Evolutionary conservation across 1,140 invertebrate species (phyloP), one percentile per base, ranked within the genome.

Genomic region (Drosophila punjabiensis): DNA sequence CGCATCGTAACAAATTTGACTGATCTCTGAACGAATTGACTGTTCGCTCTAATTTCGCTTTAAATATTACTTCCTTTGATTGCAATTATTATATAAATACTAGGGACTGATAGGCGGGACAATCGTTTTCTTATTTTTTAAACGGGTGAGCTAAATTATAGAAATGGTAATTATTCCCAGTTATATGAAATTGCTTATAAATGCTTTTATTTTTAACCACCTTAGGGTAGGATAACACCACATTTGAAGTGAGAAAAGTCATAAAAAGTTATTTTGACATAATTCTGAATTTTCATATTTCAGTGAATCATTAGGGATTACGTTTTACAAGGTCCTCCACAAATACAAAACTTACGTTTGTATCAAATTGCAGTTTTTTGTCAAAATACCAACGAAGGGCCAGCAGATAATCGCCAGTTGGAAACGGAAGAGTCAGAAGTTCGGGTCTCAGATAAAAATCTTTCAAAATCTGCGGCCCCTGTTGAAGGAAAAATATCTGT

Each of bases 321-420:
- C 30, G 28, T 53, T 53, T 53, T 4, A 53, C 30, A 32, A 68
- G 18, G 18, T 73, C 52, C 41, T 74, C 69, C 7, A 58, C 11
- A 20, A 50, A 76, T 16, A 10, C 5, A 18, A 56, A 76, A 32
- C 28, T 43, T 2, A 64, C 35, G 16, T 76, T 74, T 13, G 59
- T 63, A 55, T 64, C 50, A 14, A 58, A 58, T 35, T 63, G 52
- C 4, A 28, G n/a, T 11, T 33, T 76, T 5, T 10, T 16, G 18
- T 58, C 16, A 9, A 58, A 74, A 3, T 43, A 7, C 68, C 59
- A 76, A 10, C 30, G 18, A 3, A 56, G 6, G 0, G 33, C 4
- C 16, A 75, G 18, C 39, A 62, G 5, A 28, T 75, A 75, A 14
- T 76, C 73, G 5, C 73, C 68, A 30, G 58, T 48, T 35, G 73